A percentile compares a stretch with the other conserved stretches of the same genome.
Evolutionary conservation across 1,140 invertebrate species (phyloP).

Genomic region (Helicoverpa armigera): DNA sequence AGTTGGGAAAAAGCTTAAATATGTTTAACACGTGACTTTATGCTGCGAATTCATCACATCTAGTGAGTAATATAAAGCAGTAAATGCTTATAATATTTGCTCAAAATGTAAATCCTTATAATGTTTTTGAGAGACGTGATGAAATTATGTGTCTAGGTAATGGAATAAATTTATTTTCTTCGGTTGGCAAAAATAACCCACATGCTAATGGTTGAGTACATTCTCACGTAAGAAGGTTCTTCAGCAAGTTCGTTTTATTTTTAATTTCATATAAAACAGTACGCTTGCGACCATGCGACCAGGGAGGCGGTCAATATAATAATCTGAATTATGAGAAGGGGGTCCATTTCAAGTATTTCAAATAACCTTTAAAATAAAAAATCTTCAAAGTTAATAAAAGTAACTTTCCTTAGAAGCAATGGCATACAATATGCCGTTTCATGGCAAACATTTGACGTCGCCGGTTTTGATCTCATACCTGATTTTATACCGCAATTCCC

Average conservation of each 20-base stretch:
- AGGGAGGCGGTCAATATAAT: too few relatives aligned
- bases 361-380: neutral
- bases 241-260: too few relatives aligned
- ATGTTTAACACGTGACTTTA: neutral
- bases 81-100: neutral
- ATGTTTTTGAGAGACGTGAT: constrained; percentile 26
- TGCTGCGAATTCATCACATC: neutral
- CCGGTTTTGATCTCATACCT: constrained; percentile 21
- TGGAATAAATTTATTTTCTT: constrained; percentile 14
- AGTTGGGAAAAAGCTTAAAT: constrained; percentile 8
- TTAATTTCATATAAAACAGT: too few relatives aligned
- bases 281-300: too few relatives aligned
- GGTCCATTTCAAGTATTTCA: neutral
- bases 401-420: neutral
- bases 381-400: neutral
- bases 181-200: neutral
- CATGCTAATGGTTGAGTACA: neutral
- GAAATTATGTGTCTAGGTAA: constrained; percentile 17
- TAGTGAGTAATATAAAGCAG: constrained; percentile 8
- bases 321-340: too few relatives aligned
- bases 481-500: constrained; percentile 26
- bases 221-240: neutral
- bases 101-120: neutral
- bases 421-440: constrained; percentile 1
- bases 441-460: neutral